Base-by-base conservation (phyloP, 2,113 vertebrate species). In the Zosterops japonicus region DNA sequence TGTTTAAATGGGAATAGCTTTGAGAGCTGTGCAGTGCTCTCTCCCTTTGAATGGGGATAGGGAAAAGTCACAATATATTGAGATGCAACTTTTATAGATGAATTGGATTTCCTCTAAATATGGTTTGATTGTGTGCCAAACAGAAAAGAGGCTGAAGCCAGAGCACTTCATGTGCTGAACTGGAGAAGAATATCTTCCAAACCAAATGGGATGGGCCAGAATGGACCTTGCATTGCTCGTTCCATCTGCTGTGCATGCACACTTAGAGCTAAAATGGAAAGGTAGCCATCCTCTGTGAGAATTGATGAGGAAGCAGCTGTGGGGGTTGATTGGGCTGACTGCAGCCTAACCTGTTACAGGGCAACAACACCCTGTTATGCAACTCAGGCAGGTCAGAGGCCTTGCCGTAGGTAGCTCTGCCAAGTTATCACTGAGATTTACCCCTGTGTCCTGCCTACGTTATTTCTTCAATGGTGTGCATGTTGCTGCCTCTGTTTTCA, bases 51-150 rank as follows among this genome's bases (percentile, higher is more conserved):
- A 81, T 1, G 1, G 61, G 52, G 49, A 21, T 59, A 65, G 64
- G 52, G 41, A 74, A 83, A 70, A 85, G 60, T 82, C 82, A 42
- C 81, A 35, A 31, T 72, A 57, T 95, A 83, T 39, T 77, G 76
- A 72, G 76, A 81, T 56, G 47, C 44, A 87, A 13, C 53, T 94
- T 71, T 68, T 68, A 46, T 53, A 63, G 74, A 95, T 70, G 55
- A 80, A 89, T 52, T 95, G 28, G 15, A 84, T 89, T 95, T 95
- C 69, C 42, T 81, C 68, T 83, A 59, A 83, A 65, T 75, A 44
- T 0, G 1, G 27, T 61, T 72, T 86, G 93, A 77, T 82, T 49
- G 5, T 60, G 35, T 74, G 64, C 93, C 90, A 90, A 60, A 83
- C 0, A 19, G 59, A 89, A 77, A 77, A 91, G 80, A 83, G 49